Conservation (phyloP, 2,888 invertebrate genomes). For the Didymodactylos carnosus region DNA sequence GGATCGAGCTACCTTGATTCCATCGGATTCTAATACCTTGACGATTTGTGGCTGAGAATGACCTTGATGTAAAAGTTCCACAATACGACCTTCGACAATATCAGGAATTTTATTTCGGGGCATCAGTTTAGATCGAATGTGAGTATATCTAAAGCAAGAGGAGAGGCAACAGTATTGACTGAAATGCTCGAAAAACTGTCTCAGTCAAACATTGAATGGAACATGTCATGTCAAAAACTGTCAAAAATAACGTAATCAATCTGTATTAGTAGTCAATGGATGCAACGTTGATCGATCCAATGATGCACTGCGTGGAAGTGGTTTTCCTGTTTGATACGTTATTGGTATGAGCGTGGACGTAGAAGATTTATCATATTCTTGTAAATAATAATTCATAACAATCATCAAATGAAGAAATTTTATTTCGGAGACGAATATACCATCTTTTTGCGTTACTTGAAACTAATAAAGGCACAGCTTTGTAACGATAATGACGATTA, state of each 20-base stretch:
- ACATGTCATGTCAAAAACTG: background rate
- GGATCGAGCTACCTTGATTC: background rate
- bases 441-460: background rate
- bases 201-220: background rate
- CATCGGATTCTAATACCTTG: background rate
- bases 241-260: background rate
- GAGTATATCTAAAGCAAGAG: background rate
- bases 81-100: background rate
- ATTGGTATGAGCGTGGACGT: no score
- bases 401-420: background rate
- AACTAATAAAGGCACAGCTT: background rate
- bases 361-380: no score
- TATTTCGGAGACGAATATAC: background rate
- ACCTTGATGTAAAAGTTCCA: background rate
- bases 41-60: background rate
- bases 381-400: background rate
- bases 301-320: no score
- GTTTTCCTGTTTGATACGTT: no score
- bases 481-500: background rate
- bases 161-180: background rate
- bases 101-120: background rate
- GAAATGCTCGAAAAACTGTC: no score
- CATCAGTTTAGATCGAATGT: background rate
- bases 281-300: no score
- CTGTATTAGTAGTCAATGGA: no score